Conservation (phyloP, 2,888 invertebrate genomes). For the Andrena marginata region DNA sequence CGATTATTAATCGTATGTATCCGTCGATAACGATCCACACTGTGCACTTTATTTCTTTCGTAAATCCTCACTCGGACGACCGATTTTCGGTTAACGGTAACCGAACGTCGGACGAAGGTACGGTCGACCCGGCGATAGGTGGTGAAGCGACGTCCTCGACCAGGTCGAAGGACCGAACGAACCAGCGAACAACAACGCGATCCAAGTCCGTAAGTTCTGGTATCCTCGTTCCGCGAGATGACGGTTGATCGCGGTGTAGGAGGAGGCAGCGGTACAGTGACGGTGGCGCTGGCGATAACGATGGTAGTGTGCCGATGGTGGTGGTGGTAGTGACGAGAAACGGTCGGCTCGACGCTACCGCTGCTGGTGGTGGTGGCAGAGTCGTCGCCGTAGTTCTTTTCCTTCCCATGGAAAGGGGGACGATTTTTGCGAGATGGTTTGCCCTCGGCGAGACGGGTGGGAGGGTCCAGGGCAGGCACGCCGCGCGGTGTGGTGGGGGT, state of each 20-base stretch:
- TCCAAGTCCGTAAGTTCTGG: constrained; percentile 68
- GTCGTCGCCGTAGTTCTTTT: constrained; percentile 83
- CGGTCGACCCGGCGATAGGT: constrained; percentile 8
- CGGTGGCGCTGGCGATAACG: constrained; percentile 72
- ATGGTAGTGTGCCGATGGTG: constrained; percentile 71
- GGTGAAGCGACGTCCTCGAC: background rate
- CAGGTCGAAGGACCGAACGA: constrained; percentile 37
- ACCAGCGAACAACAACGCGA: constrained; percentile 39
- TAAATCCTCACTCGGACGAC: constrained; percentile 31
- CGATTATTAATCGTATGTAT: background rate
- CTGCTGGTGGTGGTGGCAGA: constrained; percentile 76
- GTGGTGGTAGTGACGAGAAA: constrained; percentile 70
- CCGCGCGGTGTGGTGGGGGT: constrained; percentile 73
- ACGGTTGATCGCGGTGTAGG: constrained; percentile 74
- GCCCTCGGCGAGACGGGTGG: constrained; percentile 79
- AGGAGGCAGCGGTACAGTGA: constrained; percentile 71
- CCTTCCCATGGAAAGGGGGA: constrained; percentile 80
- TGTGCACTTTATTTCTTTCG: constrained; percentile 33
- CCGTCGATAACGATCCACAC: constrained; percentile 40
- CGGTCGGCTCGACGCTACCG: constrained; percentile 62
- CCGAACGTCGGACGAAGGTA: background rate
- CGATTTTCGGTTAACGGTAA: background rate
- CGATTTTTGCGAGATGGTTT: constrained; percentile 84
- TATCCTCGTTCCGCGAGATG: constrained; percentile 72
- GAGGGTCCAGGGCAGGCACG: constrained; percentile 81